Evolutionary conservation across 2,888 invertebrate species (phyloP).

Genomic region (Lithodes maja): DNA sequence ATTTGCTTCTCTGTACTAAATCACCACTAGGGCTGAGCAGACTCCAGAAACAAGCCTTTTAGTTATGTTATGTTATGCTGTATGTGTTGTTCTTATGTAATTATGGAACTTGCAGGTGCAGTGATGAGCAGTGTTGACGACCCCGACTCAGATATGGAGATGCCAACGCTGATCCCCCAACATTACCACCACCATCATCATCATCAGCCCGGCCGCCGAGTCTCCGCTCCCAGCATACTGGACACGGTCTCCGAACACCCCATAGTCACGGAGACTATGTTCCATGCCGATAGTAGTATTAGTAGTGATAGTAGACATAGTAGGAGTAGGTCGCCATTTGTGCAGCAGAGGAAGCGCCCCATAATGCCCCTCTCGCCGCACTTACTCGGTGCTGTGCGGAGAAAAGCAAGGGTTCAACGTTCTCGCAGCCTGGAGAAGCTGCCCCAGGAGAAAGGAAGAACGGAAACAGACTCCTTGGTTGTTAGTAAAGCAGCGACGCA

Average conservation of each 20-base stretch:
- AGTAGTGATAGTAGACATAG: constrained; percentile 5
- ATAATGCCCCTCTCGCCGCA: constrained; percentile 44
- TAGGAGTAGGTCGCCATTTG: background rate
- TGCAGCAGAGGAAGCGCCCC: constrained; percentile 11
- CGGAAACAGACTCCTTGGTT: background rate
- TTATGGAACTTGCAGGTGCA: constrained; percentile 32
- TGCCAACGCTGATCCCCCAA: background rate
- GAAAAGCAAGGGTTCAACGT: constrained; percentile 20
- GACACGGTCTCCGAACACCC: constrained; percentile 47
- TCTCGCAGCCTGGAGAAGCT: constrained; percentile 52
- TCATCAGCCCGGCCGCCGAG: constrained; percentile 37
- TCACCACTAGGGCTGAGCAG: too few relatives aligned
- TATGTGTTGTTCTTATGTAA: background rate
- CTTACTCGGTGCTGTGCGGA: background rate
- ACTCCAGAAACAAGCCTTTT: background rate
- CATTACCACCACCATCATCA: background rate
- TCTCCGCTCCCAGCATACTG: constrained; percentile 57
- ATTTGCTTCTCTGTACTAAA: too few relatives aligned
- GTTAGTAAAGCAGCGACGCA: background rate
- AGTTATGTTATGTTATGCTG: background rate
- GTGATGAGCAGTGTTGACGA: constrained; percentile 57
- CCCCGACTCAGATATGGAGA: constrained; percentile 51
- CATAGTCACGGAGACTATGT: background rate
- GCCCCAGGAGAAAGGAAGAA: background rate
- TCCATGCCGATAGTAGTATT: background rate